Conservation (phyloP, 2,888 invertebrate species). For the Antheraea assamensis region DNA sequence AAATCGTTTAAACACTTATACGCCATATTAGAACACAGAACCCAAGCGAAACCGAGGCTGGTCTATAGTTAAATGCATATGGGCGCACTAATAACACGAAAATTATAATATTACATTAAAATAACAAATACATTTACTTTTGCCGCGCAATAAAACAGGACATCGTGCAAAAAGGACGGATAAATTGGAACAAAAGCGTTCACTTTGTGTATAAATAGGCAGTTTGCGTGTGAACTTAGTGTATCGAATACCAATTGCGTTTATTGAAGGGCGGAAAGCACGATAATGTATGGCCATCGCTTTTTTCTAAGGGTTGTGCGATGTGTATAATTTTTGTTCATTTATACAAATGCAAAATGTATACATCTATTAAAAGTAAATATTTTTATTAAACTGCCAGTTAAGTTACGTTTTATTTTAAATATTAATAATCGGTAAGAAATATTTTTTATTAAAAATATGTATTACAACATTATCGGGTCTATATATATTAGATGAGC, state of each 20-base stretch:
- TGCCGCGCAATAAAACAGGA: constrained; percentile 64
- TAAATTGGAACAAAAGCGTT: constrained; percentile 61
- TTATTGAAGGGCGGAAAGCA: constrained; percentile 45
- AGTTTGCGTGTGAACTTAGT: constrained; percentile 74
- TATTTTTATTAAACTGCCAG: background rate
- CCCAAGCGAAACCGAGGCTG: no score
- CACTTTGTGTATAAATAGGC: constrained; percentile 69
- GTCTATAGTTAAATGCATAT: background rate
- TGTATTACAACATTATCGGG: no score
- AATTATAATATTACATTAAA: constrained; percentile 30
- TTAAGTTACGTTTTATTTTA: background rate
- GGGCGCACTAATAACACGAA: background rate
- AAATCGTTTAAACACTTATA: no score
- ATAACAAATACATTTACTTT: constrained; percentile 49
- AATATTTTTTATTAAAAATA: background rate
- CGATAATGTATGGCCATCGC: constrained; percentile 55
- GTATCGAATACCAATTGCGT: constrained; percentile 78
- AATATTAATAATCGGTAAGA: background rate
- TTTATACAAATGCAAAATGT: background rate
- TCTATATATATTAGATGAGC: no score
- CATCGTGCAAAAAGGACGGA: constrained; percentile 39
- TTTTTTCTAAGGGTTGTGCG: constrained; percentile 35
- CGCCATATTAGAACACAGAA: no score
- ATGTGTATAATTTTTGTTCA: background rate
- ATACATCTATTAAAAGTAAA: background rate